Base-by-base conservation (phyloP, 2,797 vertebrate genomes). In the Cyclopterus lumpus region DNA sequence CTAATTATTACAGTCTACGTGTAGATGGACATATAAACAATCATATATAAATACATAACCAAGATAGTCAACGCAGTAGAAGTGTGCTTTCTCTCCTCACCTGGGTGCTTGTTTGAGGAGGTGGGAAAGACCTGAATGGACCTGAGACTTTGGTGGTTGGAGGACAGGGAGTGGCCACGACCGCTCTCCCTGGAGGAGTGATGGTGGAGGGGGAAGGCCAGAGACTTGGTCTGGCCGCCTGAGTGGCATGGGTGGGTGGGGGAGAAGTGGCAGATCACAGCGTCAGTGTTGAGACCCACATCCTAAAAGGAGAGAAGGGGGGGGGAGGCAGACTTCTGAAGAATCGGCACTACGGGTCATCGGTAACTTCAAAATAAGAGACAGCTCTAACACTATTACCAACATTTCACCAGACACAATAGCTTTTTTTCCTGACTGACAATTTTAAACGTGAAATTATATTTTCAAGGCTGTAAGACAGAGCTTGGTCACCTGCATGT, bases 271-370 rank as follows among this genome's bases (percentile, higher is more conserved):
- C 20, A 74, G 67, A 79, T 60, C 65, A 89, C 85, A 11, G 87
- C 75, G 0, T 93, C 91, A 0, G 93, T 89, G 77, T 92, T 91
- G 22, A 91, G 82, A 24, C 91, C 91, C 5, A 93, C 89, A 16
- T 93, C 92, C 91, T 92, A 4, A 36, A 49, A 57, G n/a, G 14
- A 75, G 11, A 73, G 11, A 38, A 34, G 34, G 14, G 28, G 26
- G 54, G 6, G 15, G 1, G 28, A 22, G 28, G 12, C n/a, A 34
- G 15, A 24, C 20, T 12, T 9, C 36, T 11, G 3, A 40, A 15
- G 11, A 62, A 49, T 2, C 14, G 6, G 7, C 4, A 30, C 15
- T 2, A 32, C 2, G 38, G 5, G 49, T 62, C 40, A 46, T 14
- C 24, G 34, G 10, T 6, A 48, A 60, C 15, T 12, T 28, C 7